These are phyloP conservation scores for Oryzias javanicus DNA, from an alignment of 2,113 vertebrate genomes.

Conservation along the genomic window DNA sequence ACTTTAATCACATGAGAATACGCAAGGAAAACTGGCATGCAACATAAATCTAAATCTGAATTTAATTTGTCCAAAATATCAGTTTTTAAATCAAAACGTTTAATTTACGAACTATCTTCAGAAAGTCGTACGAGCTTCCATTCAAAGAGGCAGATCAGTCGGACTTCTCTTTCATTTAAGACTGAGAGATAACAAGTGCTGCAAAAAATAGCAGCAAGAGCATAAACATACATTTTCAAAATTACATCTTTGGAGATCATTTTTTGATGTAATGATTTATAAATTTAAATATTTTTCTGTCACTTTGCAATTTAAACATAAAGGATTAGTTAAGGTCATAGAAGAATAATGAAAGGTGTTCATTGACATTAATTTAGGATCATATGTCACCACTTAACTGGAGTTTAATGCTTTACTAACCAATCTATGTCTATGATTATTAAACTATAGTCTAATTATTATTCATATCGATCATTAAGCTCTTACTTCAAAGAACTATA, in stretches of 20 bases:
- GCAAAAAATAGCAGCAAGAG: slow-evolving; percentile 17
- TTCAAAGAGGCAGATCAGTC: slow-evolving; percentile 34
- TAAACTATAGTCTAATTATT: too few relatives aligned
- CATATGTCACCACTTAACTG: slow-evolving; percentile 13
- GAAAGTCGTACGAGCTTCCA: slow-evolving; percentile 41
- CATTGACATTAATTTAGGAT: too few relatives aligned
- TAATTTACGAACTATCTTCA: slow-evolving; percentile 26
- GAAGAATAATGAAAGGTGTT: slow-evolving; percentile 9
- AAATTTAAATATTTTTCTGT: slow-evolving; percentile 24
- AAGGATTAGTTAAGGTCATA: slow-evolving; percentile 25
- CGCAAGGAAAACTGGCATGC: slow-evolving; percentile 16
- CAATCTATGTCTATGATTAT: not conserved
- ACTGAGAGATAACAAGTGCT: slow-evolving; percentile 15
- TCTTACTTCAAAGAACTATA: too few relatives aligned
- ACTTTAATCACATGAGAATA: slow-evolving; percentile 36
- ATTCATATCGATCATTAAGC: too few relatives aligned
- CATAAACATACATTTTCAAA: slow-evolving; percentile 12
- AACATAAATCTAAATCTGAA: slow-evolving; percentile 7
- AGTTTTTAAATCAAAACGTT: slow-evolving; percentile 43
- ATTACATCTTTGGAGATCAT: slow-evolving; percentile 19
- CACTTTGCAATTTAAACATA: slow-evolving; percentile 23
- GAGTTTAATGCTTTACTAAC: slow-evolving; percentile 19
- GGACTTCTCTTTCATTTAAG: slow-evolving; percentile 18
- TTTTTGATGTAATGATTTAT: slow-evolving; percentile 19
- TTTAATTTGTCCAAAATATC: slow-evolving; percentile 12